Evolutionary conservation across 2,113 vertebrate genomes (phyloP).

Genomic region (Tinamus guttatus): DNA sequence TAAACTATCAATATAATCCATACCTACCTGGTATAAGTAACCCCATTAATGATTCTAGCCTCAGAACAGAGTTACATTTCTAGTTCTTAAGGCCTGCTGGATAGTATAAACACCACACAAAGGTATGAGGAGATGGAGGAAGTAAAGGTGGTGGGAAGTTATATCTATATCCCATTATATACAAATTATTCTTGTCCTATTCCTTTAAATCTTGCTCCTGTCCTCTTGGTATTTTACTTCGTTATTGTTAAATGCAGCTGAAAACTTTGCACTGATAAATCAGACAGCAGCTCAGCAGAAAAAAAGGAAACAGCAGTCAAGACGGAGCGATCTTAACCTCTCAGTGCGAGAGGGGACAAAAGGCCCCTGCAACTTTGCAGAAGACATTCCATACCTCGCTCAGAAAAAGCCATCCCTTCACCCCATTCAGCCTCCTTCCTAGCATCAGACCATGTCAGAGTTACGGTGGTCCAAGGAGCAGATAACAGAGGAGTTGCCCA

Average conservation of each 20-base stretch:
- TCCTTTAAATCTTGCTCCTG: neutral
- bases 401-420: neutral
- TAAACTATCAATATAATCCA: neutral
- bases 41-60: neutral
- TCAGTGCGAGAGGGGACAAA: neutral
- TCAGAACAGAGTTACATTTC: neutral
- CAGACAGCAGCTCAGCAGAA: neutral
- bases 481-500: neutral
- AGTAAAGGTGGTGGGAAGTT: neutral
- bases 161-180: neutral
- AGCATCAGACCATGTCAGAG: neutral
- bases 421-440: neutral
- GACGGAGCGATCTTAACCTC: neutral
- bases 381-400: neutral
- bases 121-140: neutral
- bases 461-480: neutral
- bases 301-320: neutral
- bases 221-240: neutral
- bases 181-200: neutral
- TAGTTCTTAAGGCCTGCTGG: neutral
- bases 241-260: neutral
- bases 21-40: neutral
- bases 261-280: neutral
- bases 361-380: neutral
- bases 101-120: neutral